Conservation (phyloP, 2,113 vertebrate species). For the Oncorhynchus keta region DNA sequence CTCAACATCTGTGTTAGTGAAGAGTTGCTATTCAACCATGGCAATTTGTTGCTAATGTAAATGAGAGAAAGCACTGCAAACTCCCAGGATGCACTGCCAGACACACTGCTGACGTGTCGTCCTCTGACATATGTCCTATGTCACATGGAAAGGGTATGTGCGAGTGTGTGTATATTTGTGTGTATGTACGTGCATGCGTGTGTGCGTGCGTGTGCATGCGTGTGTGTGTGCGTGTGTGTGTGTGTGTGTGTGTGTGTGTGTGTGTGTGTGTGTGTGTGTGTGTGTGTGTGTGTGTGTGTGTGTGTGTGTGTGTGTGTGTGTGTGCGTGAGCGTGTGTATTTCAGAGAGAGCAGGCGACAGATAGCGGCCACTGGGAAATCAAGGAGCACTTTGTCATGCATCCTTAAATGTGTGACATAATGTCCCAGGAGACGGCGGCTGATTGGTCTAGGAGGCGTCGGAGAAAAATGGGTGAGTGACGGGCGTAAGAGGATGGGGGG, state of each 20-base stretch:
- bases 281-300: neutral
- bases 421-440: conserved; percentile 72
- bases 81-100: neutral
- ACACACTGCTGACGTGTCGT: too few relatives aligned
- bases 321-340: conserved; percentile 38
- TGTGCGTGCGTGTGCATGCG: conserved; percentile 6
- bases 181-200: neutral
- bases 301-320: neutral
- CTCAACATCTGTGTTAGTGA: neutral
- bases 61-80: neutral
- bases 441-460: conserved; percentile 77
- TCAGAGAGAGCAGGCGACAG: conserved; percentile 60
- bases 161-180: conserved; percentile 12
- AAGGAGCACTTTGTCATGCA: conserved; percentile 81
- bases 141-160: conserved; percentile 48
- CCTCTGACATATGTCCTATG: conserved; percentile 7
- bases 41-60: conserved; percentile 13
- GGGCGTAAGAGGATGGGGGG: conserved; percentile 59
- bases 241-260: conserved; percentile 37
- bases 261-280: conserved; percentile 9
- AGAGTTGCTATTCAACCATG: neutral
- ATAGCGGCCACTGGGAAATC: conserved; percentile 80
- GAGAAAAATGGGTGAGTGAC: conserved; percentile 75
- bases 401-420: conserved; percentile 80
- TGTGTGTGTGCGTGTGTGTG: conserved; percentile 25